These are phyloP conservation scores for Nesidiocoris tenuis DNA, from an alignment of 2,888 invertebrate genomes.

Conservation along the genomic window DNA sequence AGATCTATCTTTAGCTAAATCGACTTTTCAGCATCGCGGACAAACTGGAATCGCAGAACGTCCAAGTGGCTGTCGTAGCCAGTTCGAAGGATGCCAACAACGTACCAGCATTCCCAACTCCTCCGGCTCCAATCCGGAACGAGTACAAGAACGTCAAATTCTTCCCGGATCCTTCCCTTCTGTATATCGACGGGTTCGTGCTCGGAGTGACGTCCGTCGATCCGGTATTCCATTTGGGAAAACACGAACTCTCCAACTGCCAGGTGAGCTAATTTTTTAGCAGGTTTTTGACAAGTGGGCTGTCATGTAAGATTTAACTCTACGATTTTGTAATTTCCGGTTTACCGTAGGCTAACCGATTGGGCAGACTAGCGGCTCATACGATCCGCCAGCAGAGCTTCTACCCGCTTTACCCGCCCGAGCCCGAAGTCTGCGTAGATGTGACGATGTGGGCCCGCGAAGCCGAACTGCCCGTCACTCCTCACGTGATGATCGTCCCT, in stretches of 20 bases:
- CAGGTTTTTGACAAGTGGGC: too few relatives aligned
- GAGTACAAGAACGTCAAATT: slow-evolving; percentile 60
- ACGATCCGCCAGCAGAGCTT: slow-evolving; percentile 74
- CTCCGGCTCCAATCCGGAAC: slow-evolving; percentile 61
- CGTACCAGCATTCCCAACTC: slow-evolving; percentile 79
- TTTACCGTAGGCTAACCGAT: slow-evolving; percentile 64
- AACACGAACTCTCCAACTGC: slow-evolving; percentile 73
- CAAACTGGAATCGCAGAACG: slow-evolving; percentile 58
- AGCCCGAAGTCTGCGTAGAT: slow-evolving; percentile 67
- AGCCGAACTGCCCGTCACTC: slow-evolving; percentile 66
- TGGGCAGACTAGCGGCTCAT: slow-evolving; percentile 73
- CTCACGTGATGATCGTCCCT: slow-evolving; percentile 80
- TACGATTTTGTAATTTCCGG: too few relatives aligned
- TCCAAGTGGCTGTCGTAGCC: slow-evolving; percentile 72
- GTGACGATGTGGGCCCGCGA: slow-evolving; percentile 69
- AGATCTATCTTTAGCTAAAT: too few relatives aligned
- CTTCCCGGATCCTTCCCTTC: slow-evolving; percentile 77
- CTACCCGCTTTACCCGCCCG: slow-evolving; percentile 78
- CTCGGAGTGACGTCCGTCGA: slow-evolving; percentile 82
- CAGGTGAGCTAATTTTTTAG: slow-evolving; percentile 5
- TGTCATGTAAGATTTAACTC: too few relatives aligned
- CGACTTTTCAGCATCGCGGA: slow-evolving; percentile 37
- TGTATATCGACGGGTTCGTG: slow-evolving; percentile 73
- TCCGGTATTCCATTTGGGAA: slow-evolving; percentile 76
- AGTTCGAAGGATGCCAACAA: slow-evolving; percentile 77